Base-by-base conservation (phyloP, 2,888 invertebrate genomes). In the Cryptosula pallasiana region DNA sequence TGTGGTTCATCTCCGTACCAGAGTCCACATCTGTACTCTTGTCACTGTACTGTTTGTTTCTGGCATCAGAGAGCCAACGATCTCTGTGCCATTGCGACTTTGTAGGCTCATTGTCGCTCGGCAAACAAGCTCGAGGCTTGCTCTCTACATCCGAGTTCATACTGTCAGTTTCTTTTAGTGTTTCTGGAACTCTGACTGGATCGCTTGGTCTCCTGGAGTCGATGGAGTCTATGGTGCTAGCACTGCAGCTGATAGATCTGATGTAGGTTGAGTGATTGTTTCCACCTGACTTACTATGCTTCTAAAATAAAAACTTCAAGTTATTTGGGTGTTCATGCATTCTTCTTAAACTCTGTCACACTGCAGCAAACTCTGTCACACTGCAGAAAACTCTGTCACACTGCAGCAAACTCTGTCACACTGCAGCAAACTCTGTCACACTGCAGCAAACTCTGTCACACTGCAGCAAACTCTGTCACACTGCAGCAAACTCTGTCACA, bases 171-270 rank as follows among this genome's bases (percentile, higher is more conserved):
- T 63, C 63, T 63, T 29, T 32, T 5, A 63, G 32, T 13, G 63
- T 63, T 63, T 63, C 63, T 29, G 63, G 63, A 25, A 63, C 32
- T 13, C n/a, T 27, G 29, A 63, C 63, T 3, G 63, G 20, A 34
- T 63, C 63, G 32, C 29, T 29, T 3, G 32, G 29, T 32, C 63
- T 20, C 32, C 32, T 63, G n/a, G 63, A 63, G 1, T 63, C 63
- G 27, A 13, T 2, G 16, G 25, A 29, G n/a, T 57, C 57, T 5
- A 57, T 57, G 57, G 57, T 57, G 25, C 57, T 57, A 25, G 57
- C 57, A 25, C 57, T 57, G 57, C 45, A 45, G 20, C 45, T 45
- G 5, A 45, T 45, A 45, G 45, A 45, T 45, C n/a, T n/a, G n/a
- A n/a, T n/a, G n/a, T n/a, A n/a, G n/a, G n/a, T n/a, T n/a, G n/a